A percentile compares a stretch with the other conserved stretches of the same genome.
Conservation (phyloP, 92 coral and sea anemone species). For the Epizoanthus scotinus region DNA sequence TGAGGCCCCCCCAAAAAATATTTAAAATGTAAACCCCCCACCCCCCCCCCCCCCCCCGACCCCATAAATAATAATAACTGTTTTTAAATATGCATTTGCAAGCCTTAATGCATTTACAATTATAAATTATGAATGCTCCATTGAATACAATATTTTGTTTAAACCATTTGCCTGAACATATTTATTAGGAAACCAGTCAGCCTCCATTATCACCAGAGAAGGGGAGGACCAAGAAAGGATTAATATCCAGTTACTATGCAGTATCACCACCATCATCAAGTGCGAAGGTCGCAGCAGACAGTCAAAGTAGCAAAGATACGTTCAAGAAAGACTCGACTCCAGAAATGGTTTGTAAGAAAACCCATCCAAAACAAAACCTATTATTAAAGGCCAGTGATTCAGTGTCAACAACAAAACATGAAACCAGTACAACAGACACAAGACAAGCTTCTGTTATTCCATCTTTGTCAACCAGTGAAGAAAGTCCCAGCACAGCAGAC, state of each 20-base stretch:
- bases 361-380: background rate
- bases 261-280: constrained; percentile 14
- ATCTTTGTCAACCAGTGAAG: background rate
- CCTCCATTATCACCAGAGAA: background rate
- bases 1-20: too few relatives aligned
- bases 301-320: background rate
- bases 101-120: too few relatives aligned
- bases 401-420: background rate
- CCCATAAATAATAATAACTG: too few relatives aligned
- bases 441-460: background rate
- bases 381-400: too few relatives aligned
- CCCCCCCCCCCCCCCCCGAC: too few relatives aligned
- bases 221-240: background rate
- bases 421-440: background rate
- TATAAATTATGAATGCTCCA: too few relatives aligned
- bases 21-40: too few relatives aligned
- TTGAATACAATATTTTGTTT: background rate
- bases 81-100: too few relatives aligned
- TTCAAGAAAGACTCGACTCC: background rate
- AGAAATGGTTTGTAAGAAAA: background rate
- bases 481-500: background rate
- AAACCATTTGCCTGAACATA: background rate
- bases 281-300: background rate
- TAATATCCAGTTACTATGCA: constrained; percentile 8
- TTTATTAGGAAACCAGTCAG: background rate